Evolutionary conservation across 2,113 vertebrate species (phyloP).

Genomic region (Callorhinus ursinus): DNA sequence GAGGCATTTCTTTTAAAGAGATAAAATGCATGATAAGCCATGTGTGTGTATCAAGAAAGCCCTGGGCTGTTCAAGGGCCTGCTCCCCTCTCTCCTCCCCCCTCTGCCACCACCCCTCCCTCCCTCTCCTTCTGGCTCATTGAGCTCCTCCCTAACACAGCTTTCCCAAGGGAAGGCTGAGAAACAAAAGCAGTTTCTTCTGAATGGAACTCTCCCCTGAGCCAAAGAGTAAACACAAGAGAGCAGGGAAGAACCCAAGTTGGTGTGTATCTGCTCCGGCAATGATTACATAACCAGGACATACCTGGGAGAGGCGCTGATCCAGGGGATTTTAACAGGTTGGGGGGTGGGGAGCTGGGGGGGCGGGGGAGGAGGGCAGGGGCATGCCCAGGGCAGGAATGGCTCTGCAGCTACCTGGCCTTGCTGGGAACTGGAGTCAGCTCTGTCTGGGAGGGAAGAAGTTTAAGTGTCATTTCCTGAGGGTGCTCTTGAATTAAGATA

Average conservation of each 20-base stretch:
- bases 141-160: slow-evolving; percentile 59
- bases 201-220: slow-evolving; percentile 86
- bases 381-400: not conserved
- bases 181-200: slow-evolving; percentile 88
- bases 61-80: slow-evolving; percentile 57
- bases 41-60: slow-evolving; percentile 35
- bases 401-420: not conserved
- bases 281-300: slow-evolving; percentile 84
- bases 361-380: not conserved
- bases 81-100: not conserved
- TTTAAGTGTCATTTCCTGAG: not conserved
- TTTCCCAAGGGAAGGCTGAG: slow-evolving; percentile 92
- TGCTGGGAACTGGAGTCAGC: not conserved
- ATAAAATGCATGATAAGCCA: slow-evolving; percentile 68
- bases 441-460: not conserved
- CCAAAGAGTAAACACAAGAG: slow-evolving; percentile 86
- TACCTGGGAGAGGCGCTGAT: slow-evolving; percentile 80
- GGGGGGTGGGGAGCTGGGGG: not conserved
- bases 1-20: slow-evolving; percentile 65
- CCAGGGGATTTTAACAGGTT: not conserved
- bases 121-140: not conserved
- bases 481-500: fast-evolving
- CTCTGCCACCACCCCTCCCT: not conserved
- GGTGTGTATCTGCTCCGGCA: slow-evolving; percentile 70
- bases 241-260: slow-evolving; percentile 75